phyloP scores from a whole-genome alignment of 2,797 vertebrate species.

The Helicolenus hilgendorfi region DNA sequence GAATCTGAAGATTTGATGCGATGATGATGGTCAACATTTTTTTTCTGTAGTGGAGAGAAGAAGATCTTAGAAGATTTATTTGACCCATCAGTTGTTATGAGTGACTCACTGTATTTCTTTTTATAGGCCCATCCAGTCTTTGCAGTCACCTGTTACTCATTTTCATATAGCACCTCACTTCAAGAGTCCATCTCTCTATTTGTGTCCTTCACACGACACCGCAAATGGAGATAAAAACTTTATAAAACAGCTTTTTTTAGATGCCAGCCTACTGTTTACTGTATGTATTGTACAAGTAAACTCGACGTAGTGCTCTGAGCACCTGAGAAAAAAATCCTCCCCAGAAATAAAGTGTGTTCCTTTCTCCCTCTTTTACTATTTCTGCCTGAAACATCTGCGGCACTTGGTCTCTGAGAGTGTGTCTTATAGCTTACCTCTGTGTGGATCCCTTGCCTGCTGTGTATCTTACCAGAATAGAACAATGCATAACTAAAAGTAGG shows the following conservation, averaged over 20 bases:
- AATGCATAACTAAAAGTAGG: constrained; percentile 71
- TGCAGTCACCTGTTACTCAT: not conserved
- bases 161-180: not conserved
- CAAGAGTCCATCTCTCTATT: not conserved
- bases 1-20: not conserved
- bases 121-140: not conserved
- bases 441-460: constrained; percentile 34
- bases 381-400: constrained; percentile 11
- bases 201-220: not conserved
- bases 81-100: not conserved
- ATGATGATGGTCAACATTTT: not conserved
- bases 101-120: not conserved
- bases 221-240: not conserved
- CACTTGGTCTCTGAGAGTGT: not conserved
- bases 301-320: not conserved
- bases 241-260: not conserved
- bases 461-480: constrained; percentile 72
- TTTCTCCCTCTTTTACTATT: not conserved
- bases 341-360: not conserved
- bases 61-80: not conserved
- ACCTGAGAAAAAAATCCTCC: constrained; percentile 18
- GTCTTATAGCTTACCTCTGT: constrained; percentile 1
- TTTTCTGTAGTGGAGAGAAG: not conserved
- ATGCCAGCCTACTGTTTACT: not conserved
- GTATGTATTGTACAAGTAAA: not conserved